A percentile compares a stretch with the other conserved stretches of the same genome.
Conservation (phyloP, 1,140 invertebrate species). For the Macrobrachium rosenbergii region DNA sequence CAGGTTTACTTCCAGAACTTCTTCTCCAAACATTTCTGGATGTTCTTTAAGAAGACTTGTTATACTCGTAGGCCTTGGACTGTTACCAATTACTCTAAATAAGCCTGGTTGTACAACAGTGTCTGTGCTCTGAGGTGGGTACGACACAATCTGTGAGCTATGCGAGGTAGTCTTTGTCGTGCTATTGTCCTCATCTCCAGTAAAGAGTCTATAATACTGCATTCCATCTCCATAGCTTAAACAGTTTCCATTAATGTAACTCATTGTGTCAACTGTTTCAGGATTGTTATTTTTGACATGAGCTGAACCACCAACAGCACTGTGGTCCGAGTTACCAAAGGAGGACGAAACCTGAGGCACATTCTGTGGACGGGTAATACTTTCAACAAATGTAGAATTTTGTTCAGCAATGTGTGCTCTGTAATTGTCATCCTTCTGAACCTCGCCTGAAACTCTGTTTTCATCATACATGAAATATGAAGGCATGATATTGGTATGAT, state of each 20-base stretch:
- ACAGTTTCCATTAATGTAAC: background rate
- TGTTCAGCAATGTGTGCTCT: slow-evolving; percentile 6
- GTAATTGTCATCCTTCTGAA: slow-evolving; percentile 21
- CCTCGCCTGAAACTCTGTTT: slow-evolving; percentile 7
- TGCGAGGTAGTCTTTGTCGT: background rate
- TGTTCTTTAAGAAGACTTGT: slow-evolving; percentile 39
- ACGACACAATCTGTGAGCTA: background rate
- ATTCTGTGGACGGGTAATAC: slow-evolving; percentile 10
- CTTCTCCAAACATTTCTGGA: slow-evolving; percentile 47
- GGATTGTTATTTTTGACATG: slow-evolving; percentile 26
- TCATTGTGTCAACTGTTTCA: background rate
- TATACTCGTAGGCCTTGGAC: slow-evolving; percentile 38
- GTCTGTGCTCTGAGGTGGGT: slow-evolving; percentile 4
- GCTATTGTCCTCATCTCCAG: slow-evolving; percentile 40
- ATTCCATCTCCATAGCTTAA: slow-evolving; percentile 21
- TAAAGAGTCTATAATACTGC: slow-evolving; percentile 54
- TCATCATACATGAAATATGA: slow-evolving; percentile 49
- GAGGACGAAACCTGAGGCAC: background rate
- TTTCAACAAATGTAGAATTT: background rate
- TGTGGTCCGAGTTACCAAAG: background rate
- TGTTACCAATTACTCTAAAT: slow-evolving; percentile 29
- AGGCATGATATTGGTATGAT: slow-evolving; percentile 54
- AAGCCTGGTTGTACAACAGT: slow-evolving; percentile 36
- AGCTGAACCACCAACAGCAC: background rate
- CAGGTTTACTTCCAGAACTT: background rate